Percentiles rank a stretch among this genome's conserved stretches.
phyloP scores from a whole-genome alignment of 35 echinoderm and acorn worm genomes.

The Apostichopus parvimensis region DNA sequence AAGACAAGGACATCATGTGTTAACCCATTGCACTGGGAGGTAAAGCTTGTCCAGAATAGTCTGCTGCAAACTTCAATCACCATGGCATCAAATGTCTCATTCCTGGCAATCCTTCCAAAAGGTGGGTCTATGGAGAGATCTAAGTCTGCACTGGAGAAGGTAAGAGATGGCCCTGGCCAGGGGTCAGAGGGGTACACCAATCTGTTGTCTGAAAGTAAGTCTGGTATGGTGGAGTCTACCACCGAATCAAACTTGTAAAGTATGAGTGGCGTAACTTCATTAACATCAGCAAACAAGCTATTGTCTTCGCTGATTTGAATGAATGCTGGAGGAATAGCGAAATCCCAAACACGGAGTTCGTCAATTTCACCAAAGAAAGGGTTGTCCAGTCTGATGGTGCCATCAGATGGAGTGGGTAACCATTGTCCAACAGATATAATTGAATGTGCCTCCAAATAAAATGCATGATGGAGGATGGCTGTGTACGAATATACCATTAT shows the following conservation, averaged over 20 bases:
- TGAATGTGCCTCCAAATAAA: slow-evolving; percentile 28
- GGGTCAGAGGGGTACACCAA: slow-evolving; percentile 58
- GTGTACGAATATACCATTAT: slow-evolving; percentile 35
- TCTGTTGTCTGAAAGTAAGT: slow-evolving; percentile 53
- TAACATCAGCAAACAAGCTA: slow-evolving; percentile 49
- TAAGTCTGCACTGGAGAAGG: slow-evolving; percentile 66
- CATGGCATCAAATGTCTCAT: slow-evolving; percentile 43
- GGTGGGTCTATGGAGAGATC: slow-evolving; percentile 35
- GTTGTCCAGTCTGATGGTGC: slow-evolving; percentile 37
- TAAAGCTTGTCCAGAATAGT: slow-evolving; percentile 35
- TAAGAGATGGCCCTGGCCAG: slow-evolving; percentile 72
- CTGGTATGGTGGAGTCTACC: slow-evolving; percentile 12
- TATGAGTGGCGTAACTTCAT: slow-evolving; percentile 9
- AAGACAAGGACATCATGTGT: slow-evolving; percentile 61
- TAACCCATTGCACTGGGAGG: slow-evolving; percentile 41
- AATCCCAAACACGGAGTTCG: slow-evolving; percentile 79
- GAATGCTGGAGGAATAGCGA: slow-evolving; percentile 68
- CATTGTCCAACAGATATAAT: slow-evolving; percentile 82
- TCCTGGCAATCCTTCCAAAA: slow-evolving; percentile 43
- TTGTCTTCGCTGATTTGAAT: slow-evolving; percentile 44
- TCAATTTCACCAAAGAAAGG: slow-evolving; percentile 75
- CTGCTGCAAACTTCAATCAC: slow-evolving; percentile 55
- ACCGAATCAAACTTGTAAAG: slow-evolving; percentile 77
- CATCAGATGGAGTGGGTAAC: slow-evolving; percentile 52
- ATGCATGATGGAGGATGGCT: neutral